phyloP scores from a whole-genome alignment of 2,113 vertebrate species.

The Siniperca chuatsi region DNA sequence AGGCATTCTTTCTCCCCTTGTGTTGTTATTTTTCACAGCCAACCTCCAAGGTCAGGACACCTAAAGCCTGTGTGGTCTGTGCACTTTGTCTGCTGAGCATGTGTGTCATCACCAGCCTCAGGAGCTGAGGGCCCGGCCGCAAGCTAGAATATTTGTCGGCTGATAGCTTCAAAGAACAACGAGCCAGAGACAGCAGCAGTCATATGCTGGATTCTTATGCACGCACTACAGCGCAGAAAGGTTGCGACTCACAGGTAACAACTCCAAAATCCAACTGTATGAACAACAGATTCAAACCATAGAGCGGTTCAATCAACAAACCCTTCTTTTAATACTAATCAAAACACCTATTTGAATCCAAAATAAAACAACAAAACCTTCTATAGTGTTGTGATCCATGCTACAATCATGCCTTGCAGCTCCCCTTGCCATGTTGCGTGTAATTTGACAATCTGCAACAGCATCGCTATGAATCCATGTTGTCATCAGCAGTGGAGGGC shows the following conservation, averaged over 20 bases:
- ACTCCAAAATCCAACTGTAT: slow-evolving; percentile 34
- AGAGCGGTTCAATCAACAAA: slow-evolving; percentile 7
- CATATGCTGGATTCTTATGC: slow-evolving; percentile 71
- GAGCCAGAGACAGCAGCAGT: slow-evolving; percentile 54
- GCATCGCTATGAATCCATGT: slow-evolving; percentile 65
- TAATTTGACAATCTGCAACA: slow-evolving; percentile 74
- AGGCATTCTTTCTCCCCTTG: slow-evolving; percentile 70
- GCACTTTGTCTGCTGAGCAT: slow-evolving; percentile 80
- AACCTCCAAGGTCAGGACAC: slow-evolving; percentile 83
- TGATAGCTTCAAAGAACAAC: slow-evolving; percentile 82
- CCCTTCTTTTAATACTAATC: neutral
- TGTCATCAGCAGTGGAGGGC: slow-evolving; percentile 72
- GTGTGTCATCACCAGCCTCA: slow-evolving; percentile 80
- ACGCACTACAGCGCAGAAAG: slow-evolving; percentile 46
- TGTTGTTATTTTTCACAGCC: slow-evolving; percentile 79
- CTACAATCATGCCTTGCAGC: neutral
- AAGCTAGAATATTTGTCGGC: slow-evolving; percentile 73
- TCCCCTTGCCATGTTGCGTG: slow-evolving; percentile 41
- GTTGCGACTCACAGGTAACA: slow-evolving; percentile 46
- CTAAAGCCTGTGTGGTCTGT: slow-evolving; percentile 75
- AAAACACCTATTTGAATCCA: neutral
- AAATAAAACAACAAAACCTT: slow-evolving; percentile 14
- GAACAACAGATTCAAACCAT: slow-evolving; percentile 24
- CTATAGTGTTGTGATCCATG: slow-evolving; percentile 13
- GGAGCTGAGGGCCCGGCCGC: slow-evolving; percentile 55